Evolutionary conservation across 2,113 vertebrate genomes (phyloP), one percentile per base, ranked within the genome.

Genomic region (Chionodraco myersi): DNA sequence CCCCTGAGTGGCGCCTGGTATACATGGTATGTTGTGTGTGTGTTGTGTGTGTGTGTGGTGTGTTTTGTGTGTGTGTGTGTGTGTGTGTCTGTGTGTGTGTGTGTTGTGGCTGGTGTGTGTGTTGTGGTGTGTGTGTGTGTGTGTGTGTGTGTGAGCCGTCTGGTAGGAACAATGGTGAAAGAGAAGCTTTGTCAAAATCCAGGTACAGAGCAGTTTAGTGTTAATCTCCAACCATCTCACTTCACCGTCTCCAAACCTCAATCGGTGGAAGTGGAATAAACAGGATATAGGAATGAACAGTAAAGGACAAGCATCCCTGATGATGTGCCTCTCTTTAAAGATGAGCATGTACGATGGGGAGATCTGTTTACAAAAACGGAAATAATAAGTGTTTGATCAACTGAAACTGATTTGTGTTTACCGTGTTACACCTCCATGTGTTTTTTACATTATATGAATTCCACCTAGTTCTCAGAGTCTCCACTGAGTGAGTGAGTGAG

Each of bases 121-220:
- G 44, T 51, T n/a, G n/a, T n/a, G n/a, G 77, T 5, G 18, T 7
- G 36, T 7, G 36, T 65, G 76, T 60, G 44, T 51, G 71, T 64
- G 54, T 11, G 34, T 44, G 53, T 70, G 67, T 61, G 59, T 64
- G 52, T 58, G 21, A 62, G 64, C 70, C 23, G 73, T 78, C 65
- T 67, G 63, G 3, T 48, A 63, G 59, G 68, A 85, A 70, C 54
- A 86, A 89, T 30, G 14, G 64, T 80, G 77, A 80, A 75, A 71
- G 74, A 89, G 72, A 62, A 86, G 63, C 71, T 75, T 63, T 81
- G 80, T 79, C 77, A 82, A 72, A 80, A 76, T 62, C 52, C 83
- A 83, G 80, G 85, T 83, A 75, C 21, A 57, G 64, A 62, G 47
- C 67, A 56, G 59, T 86, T 64, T 65, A 56, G 30, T 9, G 44